Evolutionary conservation across 2,113 vertebrate genomes (phyloP).

Genomic region (Psilopsiagon aymara): DNA sequence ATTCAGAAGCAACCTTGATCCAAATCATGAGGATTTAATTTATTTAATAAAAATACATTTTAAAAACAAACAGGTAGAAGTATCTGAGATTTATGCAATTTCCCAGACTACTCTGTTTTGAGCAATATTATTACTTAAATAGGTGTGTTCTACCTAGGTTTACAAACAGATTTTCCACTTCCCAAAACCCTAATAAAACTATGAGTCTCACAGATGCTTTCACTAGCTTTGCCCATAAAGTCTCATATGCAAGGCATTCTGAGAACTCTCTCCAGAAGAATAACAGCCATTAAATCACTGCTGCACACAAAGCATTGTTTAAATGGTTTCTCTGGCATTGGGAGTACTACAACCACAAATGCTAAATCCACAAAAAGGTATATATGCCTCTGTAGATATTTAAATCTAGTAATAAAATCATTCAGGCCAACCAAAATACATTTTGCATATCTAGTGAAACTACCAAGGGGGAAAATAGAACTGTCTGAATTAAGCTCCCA

Average conservation of each 20-base stretch:
- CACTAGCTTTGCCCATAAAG: not conserved
- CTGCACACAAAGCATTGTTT: not conserved
- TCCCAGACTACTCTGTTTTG: not conserved
- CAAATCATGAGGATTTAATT: not conserved
- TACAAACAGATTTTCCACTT: not conserved
- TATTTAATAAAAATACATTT: not conserved
- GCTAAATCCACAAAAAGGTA: not conserved
- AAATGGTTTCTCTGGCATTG: not conserved
- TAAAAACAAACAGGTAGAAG: not conserved
- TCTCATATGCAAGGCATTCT: not conserved
- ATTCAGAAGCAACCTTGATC: not conserved
- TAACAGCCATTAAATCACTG: not conserved
- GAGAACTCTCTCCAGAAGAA: not conserved
- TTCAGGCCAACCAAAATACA: not conserved
- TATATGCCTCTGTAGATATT: not conserved
- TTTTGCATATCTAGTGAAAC: not conserved
- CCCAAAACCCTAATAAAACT: not conserved
- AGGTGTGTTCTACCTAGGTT: not conserved
- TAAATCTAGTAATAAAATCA: not conserved
- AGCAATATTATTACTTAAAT: not conserved
- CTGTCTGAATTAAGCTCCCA: not conserved
- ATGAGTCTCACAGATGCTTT: not conserved
- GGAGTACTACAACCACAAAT: not conserved
- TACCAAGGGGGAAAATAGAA: not conserved
- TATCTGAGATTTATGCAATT: not conserved